Base-by-base conservation (phyloP, 92 coral and sea anemone species). In the Bergia puertoricense region DNA sequence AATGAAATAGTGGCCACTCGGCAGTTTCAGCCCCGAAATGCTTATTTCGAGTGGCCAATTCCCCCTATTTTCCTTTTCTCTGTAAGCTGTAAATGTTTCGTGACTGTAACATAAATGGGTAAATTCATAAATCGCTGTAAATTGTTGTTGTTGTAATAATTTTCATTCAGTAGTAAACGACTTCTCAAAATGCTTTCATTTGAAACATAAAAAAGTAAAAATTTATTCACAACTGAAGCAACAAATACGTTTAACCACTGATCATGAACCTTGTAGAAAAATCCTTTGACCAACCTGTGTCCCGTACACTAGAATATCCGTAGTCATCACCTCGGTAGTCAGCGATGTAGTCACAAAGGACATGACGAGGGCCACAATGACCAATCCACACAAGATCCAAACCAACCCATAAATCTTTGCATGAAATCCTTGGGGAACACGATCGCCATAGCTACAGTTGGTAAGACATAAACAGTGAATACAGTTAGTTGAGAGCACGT, bases 331-430 rank as follows among this genome's bases (percentile, higher is more conserved):
- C 56, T 95, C 94, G 48, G 93, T 92, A 0, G 99, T 96, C 78
- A 96, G 89, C n/a, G 96, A 87, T 59, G 98, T 86, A 22, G 99
- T 96, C 54, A 96, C 91, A 72, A 96, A 89, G 15, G 99, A 96
- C 94, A 94, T 96, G 92, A 95, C 95, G 5, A 96, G 91, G 23
- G 96, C 87, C 10, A 95, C 89, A 66, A 96, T 91, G 11, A 96
- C 94, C 40, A 94, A 82, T 44, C 99, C 99, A 80, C 93, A 86
- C 56, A 90, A 91, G 78, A 96, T 96, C 99, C 99, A 96, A 16
- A 91, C 59, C 40, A 96, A 89, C 5, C 93, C 95, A 85, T 91
- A 93, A 50, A 92, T 50, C 88, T 92, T 93, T 16, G 96, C 90
- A 67, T 91, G 94, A 59, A 89, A 18, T 11, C 92, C 93, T 7